Percentiles rank a stretch among this genome's conserved stretches.
These are phyloP conservation scores for Bembecia ichneumoniformis DNA, from an alignment of 2,888 invertebrate species.

Conservation along the genomic window DNA sequence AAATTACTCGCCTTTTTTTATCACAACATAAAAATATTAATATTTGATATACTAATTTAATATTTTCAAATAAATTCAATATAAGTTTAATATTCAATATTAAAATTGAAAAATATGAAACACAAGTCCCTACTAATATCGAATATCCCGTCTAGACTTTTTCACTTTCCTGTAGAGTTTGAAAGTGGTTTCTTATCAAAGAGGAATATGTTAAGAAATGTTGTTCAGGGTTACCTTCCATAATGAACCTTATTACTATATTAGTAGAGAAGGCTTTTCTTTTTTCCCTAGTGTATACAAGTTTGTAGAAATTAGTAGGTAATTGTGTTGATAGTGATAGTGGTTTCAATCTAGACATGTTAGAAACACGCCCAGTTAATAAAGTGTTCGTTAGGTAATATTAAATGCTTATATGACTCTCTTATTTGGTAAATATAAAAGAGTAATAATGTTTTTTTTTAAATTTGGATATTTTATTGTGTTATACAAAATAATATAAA, in stretches of 20 bases:
- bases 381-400: too few species aligned
- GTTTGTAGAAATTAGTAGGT: not conserved
- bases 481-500: too few species aligned
- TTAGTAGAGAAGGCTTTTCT: not conserved
- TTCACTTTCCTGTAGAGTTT: slow-evolving; percentile 11
- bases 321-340: slow-evolving; percentile 19
- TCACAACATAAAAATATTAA: too few species aligned
- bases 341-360: slow-evolving; percentile 9
- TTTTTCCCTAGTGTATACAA: not conserved
- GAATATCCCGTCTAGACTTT: slow-evolving; percentile 7
- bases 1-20: too few species aligned
- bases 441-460: too few species aligned
- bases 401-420: too few species aligned
- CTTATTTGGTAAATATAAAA: too few species aligned
- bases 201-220: slow-evolving; percentile 20
- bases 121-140: slow-evolving; percentile 12
- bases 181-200: slow-evolving; percentile 33
- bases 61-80: too few species aligned
- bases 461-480: too few species aligned
- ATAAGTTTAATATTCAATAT: too few species aligned
- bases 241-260: not conserved
- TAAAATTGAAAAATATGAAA: not conserved
- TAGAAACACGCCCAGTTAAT: not conserved
- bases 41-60: too few species aligned
- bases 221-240: not conserved